Conservation (phyloP, 1,140 invertebrate species). For the Gryllus bimaculatus region DNA sequence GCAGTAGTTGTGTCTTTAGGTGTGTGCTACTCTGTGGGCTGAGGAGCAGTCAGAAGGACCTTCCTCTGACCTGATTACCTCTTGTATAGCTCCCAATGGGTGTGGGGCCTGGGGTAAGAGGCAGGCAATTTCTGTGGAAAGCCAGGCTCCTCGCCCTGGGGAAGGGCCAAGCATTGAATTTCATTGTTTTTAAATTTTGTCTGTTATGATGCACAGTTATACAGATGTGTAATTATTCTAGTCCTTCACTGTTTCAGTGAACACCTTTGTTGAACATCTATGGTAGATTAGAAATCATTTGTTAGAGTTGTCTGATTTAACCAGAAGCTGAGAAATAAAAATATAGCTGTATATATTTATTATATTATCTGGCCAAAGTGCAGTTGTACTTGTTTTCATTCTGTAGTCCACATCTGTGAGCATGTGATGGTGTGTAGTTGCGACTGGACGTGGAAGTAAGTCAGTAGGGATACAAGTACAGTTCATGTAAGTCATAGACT, state of each 20-base stretch:
- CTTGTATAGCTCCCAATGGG: neutral
- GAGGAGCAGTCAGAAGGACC: neutral
- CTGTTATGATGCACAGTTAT: neutral
- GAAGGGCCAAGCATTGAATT: neutral
- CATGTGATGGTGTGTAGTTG: neutral
- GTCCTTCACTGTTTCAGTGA: neutral
- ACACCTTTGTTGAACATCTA: neutral
- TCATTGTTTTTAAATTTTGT: neutral
- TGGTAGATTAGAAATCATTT: neutral
- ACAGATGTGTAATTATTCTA: neutral
- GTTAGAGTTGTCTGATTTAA: neutral
- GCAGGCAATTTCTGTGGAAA: neutral
- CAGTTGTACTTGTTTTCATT: neutral
- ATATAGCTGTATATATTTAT: too few species aligned
- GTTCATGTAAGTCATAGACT: neutral
- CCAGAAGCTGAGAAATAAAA: neutral
- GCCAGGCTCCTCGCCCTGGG: too few species aligned
- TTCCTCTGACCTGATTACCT: neutral
- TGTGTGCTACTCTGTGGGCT: neutral
- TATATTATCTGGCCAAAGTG: too few species aligned
- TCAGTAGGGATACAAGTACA: neutral
- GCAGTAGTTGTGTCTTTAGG: neutral
- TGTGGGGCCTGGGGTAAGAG: neutral
- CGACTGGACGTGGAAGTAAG: neutral
- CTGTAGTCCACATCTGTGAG: neutral